Percentiles rank a stretch among this genome's conserved stretches.
Evolutionary conservation across 2,113 vertebrate genomes (phyloP).

Genomic region (Eira barbara): DNA sequence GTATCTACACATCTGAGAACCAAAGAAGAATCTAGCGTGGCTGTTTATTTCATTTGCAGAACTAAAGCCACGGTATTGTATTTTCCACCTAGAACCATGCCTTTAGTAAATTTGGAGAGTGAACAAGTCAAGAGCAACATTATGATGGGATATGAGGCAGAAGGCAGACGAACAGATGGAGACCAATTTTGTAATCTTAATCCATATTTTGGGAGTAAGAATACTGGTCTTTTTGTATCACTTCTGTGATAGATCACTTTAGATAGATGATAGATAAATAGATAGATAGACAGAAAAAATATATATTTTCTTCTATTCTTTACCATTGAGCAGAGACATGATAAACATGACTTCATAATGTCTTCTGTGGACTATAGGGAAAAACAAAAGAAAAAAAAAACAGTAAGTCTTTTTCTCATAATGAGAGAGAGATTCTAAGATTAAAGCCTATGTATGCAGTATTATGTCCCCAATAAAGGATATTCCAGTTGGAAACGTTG

Average conservation of each 20-base stretch:
- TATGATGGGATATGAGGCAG: not conserved
- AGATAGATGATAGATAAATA: not conserved
- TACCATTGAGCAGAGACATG: not conserved
- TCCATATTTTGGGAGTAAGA: not conserved
- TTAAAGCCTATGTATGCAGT: not conserved
- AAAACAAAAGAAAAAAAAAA: not conserved
- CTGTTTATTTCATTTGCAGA: not conserved
- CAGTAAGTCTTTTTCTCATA: not conserved
- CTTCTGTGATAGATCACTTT: not conserved
- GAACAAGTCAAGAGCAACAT: not conserved
- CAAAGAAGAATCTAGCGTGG: not conserved
- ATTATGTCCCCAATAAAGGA: not conserved
- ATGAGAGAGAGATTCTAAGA: not conserved
- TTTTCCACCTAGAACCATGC: not conserved
- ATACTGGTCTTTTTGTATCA: not conserved
- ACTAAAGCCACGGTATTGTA: not conserved
- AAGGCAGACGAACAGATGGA: not conserved
- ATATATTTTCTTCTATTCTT: conserved; percentile 17
- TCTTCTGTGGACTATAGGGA: not conserved
- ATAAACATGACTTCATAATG: not conserved
- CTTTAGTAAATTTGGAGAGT: not conserved
- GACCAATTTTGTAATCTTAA: not conserved
- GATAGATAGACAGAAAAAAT: not conserved
- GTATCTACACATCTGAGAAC: not conserved
- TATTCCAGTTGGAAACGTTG: not conserved